Percentiles rank a stretch among this genome's conserved stretches.
Evolutionary conservation across 2,113 vertebrate species (phyloP).

Genomic region (Ornithorhynchus anatinus): DNA sequence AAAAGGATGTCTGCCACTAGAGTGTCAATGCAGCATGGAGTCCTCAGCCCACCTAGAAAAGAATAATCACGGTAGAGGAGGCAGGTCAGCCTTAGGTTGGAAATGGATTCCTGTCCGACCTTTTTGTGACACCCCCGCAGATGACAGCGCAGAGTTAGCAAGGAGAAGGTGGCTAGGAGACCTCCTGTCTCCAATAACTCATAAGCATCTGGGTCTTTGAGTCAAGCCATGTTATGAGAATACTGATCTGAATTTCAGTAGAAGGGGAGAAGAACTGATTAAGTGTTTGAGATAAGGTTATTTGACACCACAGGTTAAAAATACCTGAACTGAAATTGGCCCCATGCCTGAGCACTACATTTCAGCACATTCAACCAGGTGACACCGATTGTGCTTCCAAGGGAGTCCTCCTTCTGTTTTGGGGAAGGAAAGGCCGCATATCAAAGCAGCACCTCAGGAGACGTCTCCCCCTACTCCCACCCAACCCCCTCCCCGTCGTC

Average conservation of each 20-base stretch:
- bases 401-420: constrained; percentile 28
- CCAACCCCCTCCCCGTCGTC: no score
- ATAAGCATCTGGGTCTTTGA: constrained; percentile 70
- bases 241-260: constrained; percentile 58
- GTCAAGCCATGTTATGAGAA: constrained; percentile 64
- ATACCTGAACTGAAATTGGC: constrained; percentile 64
- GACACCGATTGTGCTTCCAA: constrained; percentile 2
- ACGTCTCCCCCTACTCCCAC: neutral
- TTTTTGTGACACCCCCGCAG: neutral
- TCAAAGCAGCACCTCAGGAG: neutral
- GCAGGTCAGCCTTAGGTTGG: neutral
- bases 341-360: constrained; percentile 28
- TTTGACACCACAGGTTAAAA: constrained; percentile 69
- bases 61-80: no score
- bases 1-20: no score
- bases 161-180: constrained; percentile 29
- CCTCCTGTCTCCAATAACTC: constrained; percentile 74
- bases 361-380: neutral
- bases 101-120: neutral
- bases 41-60: no score
- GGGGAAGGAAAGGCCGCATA: constrained; percentile 1
- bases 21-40: no score
- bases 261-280: constrained; percentile 56
- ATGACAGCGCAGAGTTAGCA: neutral
- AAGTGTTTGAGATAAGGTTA: constrained; percentile 75